Base-by-base conservation (phyloP, 1,140 invertebrate species). In the Sinella curviseta region DNA sequence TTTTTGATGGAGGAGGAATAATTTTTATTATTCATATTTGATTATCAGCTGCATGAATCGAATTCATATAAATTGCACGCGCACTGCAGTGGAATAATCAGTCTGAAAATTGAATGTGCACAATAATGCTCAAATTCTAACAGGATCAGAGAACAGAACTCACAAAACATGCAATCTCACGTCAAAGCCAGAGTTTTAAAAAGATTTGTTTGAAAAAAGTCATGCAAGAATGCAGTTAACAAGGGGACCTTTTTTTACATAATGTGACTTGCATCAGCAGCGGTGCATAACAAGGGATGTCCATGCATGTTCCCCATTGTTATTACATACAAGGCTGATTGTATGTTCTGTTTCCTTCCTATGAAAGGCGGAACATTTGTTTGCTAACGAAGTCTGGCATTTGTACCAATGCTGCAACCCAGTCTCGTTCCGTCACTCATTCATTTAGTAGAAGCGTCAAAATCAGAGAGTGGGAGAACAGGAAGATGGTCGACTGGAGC, bases 1-100 rank as follows among this genome's bases (percentile, higher is more conserved):
- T 16, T 48, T 48, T 20, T 12, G 39, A 20, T 12, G 39, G 20
- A 48, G 39, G 57, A 17, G 57, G 57, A 12, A 60, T 60, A 14
- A 12, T 17, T 60, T 12, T 26, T 16, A 60, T n/a, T 60, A 17
- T 60, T 60, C 4, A 12, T 60, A 60, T 60, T 60, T 60, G 57
- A 60, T 60, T 60, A 26, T 70, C 65, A 70, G 65, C 65, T 70
- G 65, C 65, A 30, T 30, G n/a, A 33, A 70, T 12, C 65, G 26
- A 70, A 70, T 70, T 30, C n/a, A 70, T 60, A n/a, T 60, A 48
- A 48, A 4, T 48, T 48, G 4, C 39, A 17, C 17, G 17, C 4
- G 39, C 39, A 48, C 39, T 48, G 39, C 4, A 48, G 39, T 48
- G 39, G 17, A 48, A 48, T 8, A 48, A 48, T 8, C 4, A 8